These are phyloP conservation scores for Gavialis gangeticus DNA, from an alignment of 2,113 vertebrate species.

Conservation along the genomic window DNA sequence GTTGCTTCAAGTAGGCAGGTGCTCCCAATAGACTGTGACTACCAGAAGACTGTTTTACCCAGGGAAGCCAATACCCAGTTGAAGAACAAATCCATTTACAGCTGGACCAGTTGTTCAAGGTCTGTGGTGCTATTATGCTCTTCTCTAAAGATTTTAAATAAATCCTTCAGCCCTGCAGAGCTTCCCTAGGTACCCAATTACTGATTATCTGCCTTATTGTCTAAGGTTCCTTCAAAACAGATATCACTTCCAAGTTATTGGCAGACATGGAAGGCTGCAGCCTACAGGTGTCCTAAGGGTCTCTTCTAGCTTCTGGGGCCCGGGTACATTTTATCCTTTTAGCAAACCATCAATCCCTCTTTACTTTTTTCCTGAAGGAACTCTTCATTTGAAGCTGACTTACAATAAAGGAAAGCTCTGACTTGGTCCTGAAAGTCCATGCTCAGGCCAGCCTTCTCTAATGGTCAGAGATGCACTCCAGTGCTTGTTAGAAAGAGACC, in stretches of 20 bases:
- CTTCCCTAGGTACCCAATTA: constrained; percentile 12
- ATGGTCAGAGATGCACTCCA: neutral
- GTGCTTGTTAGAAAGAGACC: constrained; percentile 1
- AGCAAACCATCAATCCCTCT: neutral
- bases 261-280: neutral
- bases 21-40: neutral
- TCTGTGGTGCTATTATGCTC: neutral
- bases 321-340: neutral
- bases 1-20: neutral
- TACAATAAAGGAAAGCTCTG: neutral
- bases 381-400: neutral
- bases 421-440: neutral
- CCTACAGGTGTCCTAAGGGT: neutral
- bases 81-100: neutral
- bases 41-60: neutral
- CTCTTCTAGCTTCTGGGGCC: neutral
- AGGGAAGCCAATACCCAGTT: neutral
- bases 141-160: constrained; percentile 31
- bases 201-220: neutral
- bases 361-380: neutral
- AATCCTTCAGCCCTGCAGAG: neutral
- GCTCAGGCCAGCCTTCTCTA: neutral
- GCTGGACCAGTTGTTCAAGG: constrained; percentile 3
- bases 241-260: neutral
- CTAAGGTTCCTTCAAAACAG: neutral